Conservation (phyloP, 2,797 vertebrate species). For the Acanthurus lineatus region DNA sequence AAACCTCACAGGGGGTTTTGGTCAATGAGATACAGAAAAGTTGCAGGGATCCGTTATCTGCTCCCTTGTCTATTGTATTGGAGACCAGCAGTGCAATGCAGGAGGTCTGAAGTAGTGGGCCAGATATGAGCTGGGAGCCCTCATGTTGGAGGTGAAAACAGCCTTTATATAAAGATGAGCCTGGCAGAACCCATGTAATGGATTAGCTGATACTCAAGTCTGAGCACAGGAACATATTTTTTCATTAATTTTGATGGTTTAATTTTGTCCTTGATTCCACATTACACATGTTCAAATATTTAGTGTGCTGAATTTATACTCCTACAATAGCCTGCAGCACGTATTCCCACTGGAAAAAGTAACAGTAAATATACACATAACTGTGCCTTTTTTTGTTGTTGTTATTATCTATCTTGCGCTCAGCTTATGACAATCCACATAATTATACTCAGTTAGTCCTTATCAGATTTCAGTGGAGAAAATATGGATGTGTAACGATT, state of each 20-base stretch:
- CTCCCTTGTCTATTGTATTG: slow-evolving; percentile 67
- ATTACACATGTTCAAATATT: neutral
- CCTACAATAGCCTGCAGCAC: neutral
- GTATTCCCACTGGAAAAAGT: slow-evolving; percentile 1
- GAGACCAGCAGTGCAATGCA: slow-evolving; percentile 42
- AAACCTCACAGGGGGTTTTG: slow-evolving; percentile 76
- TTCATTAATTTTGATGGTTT: neutral
- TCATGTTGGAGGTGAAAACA: slow-evolving; percentile 20
- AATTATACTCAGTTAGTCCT: neutral
- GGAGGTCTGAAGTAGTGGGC: slow-evolving; percentile 52
- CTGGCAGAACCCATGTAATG: neutral
- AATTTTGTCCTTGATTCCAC: neutral
- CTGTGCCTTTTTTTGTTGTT: neutral
- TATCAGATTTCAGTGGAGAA: neutral
- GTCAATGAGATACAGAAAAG: slow-evolving; percentile 68
- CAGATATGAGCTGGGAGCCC: slow-evolving; percentile 37
- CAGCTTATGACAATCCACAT: neutral
- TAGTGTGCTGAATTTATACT: neutral
- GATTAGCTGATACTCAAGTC: neutral
- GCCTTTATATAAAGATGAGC: slow-evolving; percentile 5
- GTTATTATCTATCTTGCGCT: too few relatives aligned
- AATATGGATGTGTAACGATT: neutral
- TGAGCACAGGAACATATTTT: neutral
- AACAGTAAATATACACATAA: slow-evolving; percentile 5
- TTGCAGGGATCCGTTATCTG: slow-evolving; percentile 72